Base-by-base conservation (phyloP, 2,888 invertebrate species). In the Punctoribates punctum region DNA sequence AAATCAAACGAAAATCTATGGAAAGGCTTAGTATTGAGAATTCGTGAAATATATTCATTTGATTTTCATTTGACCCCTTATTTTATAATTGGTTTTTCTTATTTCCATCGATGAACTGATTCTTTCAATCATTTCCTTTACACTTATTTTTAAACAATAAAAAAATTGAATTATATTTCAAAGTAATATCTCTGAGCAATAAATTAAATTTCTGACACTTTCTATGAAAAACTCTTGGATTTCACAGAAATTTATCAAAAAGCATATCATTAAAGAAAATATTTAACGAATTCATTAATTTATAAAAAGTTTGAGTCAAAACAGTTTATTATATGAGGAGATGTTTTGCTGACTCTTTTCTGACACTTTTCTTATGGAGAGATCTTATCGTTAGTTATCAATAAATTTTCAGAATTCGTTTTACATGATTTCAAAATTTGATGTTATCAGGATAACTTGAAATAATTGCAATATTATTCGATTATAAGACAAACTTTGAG, bases 391-490 rank as follows among this genome's bases (percentile, higher is more conserved):
- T 42, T 9, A 42, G 42, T 57, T 23, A 57, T 57, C 57, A 57
- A 51, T 57, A 57, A 57, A 23, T 23, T 57, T 57, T 57, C 23
- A 57, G 4, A 57, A 23, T 57, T 57, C 9, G 51, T 51, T 51
- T 51, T 51, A 51, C 20, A 51, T 20, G 57, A 57, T 57, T 57
- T 57, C 13, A 57, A 57, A 57, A 25, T 57, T 23, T 57, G 57
- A 57, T 57, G 4, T 51, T 5, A 20, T 5, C 57, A 48, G 9
- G 57, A 57, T 57, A 57, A 57, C 23, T 57, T 57, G 9, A 51
- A 13, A 57, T 57, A 57, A 57, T 57, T 57, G 57, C 23, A 57
- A 57, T 23, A 57, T 57, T 57, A 57, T 57, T 57, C 4, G 23
- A 23, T 57, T 57, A 13, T 51, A 20, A 51, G 57, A 57, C 23